Percentiles rank a stretch among this genome's conserved stretches.
Evolutionary conservation across 1,140 invertebrate genomes (phyloP).

Genomic region (Drosophila littoralis): DNA sequence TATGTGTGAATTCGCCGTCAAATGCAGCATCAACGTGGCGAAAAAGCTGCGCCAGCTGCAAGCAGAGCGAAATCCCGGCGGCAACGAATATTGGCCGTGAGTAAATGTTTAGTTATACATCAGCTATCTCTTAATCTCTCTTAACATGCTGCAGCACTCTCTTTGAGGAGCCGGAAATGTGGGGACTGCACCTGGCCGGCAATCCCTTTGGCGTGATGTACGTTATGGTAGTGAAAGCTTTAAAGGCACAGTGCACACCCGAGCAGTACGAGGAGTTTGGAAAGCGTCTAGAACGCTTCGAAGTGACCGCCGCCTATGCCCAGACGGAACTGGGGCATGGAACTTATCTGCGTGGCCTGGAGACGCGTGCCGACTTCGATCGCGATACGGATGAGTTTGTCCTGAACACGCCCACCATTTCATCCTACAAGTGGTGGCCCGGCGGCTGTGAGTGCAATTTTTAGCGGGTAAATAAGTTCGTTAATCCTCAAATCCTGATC

Average conservation of each 20-base stretch:
- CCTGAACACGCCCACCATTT: slow-evolving; percentile 94
- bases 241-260: slow-evolving; percentile 92
- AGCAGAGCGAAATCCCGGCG: slow-evolving; percentile 87
- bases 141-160: slow-evolving; percentile 69
- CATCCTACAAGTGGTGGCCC: slow-evolving; percentile 98
- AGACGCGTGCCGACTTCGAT: slow-evolving; percentile 97
- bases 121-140: no score
- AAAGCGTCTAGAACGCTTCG: slow-evolving; percentile 88
- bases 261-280: slow-evolving; percentile 92
- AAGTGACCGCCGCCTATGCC: slow-evolving; percentile 96
- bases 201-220: slow-evolving; percentile 92
- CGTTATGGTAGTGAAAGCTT: slow-evolving; percentile 85
- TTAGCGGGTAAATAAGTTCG: no score
- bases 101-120: slow-evolving; percentile 11
- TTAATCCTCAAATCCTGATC: no score
- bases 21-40: slow-evolving; percentile 90
- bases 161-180: slow-evolving; percentile 49
- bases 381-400: slow-evolving; percentile 93
- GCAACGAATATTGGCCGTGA: slow-evolving; percentile 89
- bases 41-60: slow-evolving; percentile 89
- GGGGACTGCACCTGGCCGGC: slow-evolving; percentile 88
- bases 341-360: slow-evolving; percentile 95
- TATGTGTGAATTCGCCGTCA: slow-evolving; percentile 91
- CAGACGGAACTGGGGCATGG: slow-evolving; percentile 98
- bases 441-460: slow-evolving; percentile 95